Evolutionary conservation across 2,797 vertebrate genomes (phyloP), one percentile per base, ranked within the genome.

Genomic region (Acanthurus lineatus): DNA sequence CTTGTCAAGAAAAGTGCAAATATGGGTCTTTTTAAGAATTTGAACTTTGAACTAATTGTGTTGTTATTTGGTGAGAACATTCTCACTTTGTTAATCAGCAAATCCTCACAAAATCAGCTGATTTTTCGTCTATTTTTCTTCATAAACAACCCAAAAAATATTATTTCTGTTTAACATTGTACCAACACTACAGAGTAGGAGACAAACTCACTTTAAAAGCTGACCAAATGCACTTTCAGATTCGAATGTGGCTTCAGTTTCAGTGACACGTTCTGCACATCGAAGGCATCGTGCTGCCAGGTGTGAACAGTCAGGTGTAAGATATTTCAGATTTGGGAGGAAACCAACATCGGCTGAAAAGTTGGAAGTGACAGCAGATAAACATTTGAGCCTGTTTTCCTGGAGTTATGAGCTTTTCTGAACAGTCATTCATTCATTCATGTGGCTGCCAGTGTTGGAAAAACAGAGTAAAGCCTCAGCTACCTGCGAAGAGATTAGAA

Each of bases 401-500:
- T 3, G 42, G 7, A 78, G 52, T 54, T 12, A 4, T 2, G 42
- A 69, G 59, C 11, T 1, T 44, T 45, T 79, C 52, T 64, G 77
- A 77, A 58, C 61, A 66, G 70, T n/a, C n/a, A 40, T 40, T 67
- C 61, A 69, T 57, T 81, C 47, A 73, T 72, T 81, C 75, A 17
- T 12, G 77, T 22, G 6, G 67, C 54, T 52, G 69, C 19, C 40
- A 6, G 58, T 9, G 77, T 32, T 76, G 72, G 78, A 79, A 88
- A 92, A 91, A 89, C 76, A 86, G 44, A 56, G 19, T 71, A 68
- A 81, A 85, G 77, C 53, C 67, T 60, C 11, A 80, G 87, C 77
- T 83, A 83, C 71, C 79, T 79, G 83, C 64, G 69, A 78, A 42
- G 69, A 81, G 84, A 86, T 89, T 83, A 86, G 78, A 76, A 79